Evolutionary conservation across 2,113 vertebrate genomes (phyloP), one percentile per base, ranked within the genome.

Genomic region (Lipotes vexillifer): DNA sequence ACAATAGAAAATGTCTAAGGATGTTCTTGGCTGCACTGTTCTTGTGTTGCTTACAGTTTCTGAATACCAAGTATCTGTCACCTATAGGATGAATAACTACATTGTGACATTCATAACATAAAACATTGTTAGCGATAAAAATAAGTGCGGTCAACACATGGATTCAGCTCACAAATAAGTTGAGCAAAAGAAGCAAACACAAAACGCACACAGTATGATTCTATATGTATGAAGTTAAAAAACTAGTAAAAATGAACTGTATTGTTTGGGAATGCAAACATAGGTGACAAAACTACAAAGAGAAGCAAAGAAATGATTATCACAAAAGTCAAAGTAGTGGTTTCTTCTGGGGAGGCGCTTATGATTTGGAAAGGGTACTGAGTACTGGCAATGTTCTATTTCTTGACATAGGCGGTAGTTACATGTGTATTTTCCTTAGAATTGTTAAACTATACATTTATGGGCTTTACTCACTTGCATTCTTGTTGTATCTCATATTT

Each of bases 111-210:
- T 75, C 20, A n/a, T 21, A 69, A 27, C 75, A 75, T 38, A 41
- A 87, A 74, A 91, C 11, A 83, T n/a, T 71, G 5, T 20, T 21
- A 36, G 90, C 59, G 61, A 57, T 46, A 21, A 72, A 94, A 87
- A 33, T 59, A 78, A 93, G n/a, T 52, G 59, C 5, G 17, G 25
- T 31, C 10, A 33, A 17, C n/a, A 81, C 36, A 38, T n/a, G 69
- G 21, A 65, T n/a, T 20, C 6, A 71, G 18, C 59, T 69, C 84
- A 88, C 75, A 88, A 77, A 72, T 20, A 57, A 66, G 3, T 3
- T 65, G 13, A 88, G 81, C 77, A 85, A 97, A 94, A 93, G 57
- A 20, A 92, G 88, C 36, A 63, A 90, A 88, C 18, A 59, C 25
- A 85, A 81, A 94, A 55, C 7, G n/a, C 6, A 27, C 33, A 97